phyloP scores from a whole-genome alignment of 2,797 vertebrate species.

The Phrynocephalus guinanensis region DNA sequence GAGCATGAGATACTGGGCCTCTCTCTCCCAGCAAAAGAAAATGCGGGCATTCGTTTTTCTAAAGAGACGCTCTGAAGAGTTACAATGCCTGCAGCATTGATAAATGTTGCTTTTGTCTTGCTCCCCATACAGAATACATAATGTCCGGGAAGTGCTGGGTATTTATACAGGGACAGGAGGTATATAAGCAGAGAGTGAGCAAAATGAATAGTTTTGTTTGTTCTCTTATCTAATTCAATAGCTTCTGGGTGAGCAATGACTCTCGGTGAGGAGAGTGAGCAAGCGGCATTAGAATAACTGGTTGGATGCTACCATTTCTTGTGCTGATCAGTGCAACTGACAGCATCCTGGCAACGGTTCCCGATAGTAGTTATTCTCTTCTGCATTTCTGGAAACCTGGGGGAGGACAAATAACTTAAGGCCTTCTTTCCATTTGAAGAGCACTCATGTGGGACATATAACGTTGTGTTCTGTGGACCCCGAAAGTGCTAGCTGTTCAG shows the following conservation, averaged over 20 bases:
- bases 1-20: neutral
- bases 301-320: slow-evolving; percentile 48
- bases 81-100: slow-evolving; percentile 29
- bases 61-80: slow-evolving; percentile 11
- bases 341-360: slow-evolving; percentile 25
- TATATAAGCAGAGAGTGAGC: slow-evolving; percentile 58
- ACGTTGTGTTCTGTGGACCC: no score
- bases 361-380: slow-evolving; percentile 22
- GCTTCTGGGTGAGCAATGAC: slow-evolving; percentile 70
- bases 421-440: no score
- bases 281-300: slow-evolving; percentile 64
- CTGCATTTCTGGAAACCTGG: neutral
- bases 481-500: no score
- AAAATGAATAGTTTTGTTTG: slow-evolving; percentile 71
- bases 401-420: no score
- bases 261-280: slow-evolving; percentile 57
- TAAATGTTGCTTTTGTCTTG: slow-evolving; percentile 47
- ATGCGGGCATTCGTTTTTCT: neutral
- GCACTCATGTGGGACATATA: no score
- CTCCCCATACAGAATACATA: slow-evolving; percentile 25
- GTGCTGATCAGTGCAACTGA: slow-evolving; percentile 27
- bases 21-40: neutral
- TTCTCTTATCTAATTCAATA: slow-evolving; percentile 68
- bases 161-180: slow-evolving; percentile 44
- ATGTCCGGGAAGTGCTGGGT: slow-evolving; percentile 9